Evolutionary conservation across 2,797 vertebrate genomes (phyloP).

Genomic region (Artibeus lituratus): DNA sequence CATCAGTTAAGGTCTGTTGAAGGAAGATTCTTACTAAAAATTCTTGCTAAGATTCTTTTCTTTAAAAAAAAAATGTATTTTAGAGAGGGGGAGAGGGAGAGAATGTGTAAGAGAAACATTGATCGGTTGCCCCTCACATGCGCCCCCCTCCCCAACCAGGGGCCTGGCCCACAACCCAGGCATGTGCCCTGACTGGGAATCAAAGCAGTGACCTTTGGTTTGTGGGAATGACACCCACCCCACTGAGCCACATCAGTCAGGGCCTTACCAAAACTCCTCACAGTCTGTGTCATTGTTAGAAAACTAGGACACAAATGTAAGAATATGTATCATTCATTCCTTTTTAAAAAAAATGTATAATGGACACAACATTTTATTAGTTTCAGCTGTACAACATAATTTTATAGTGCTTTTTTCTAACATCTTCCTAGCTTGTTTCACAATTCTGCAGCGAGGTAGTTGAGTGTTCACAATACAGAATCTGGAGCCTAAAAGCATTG

Average conservation of each 20-base stretch:
- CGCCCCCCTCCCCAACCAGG: background rate
- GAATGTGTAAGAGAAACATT: background rate
- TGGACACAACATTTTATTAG: background rate
- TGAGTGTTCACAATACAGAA: background rate
- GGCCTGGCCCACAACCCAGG: background rate
- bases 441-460: background rate
- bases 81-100: background rate
- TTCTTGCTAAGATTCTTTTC: slow-evolving; percentile 4
- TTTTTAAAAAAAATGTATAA: background rate
- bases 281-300: background rate
- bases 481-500: background rate
- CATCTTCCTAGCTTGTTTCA: background rate
- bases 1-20: background rate
- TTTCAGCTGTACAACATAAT: background rate
- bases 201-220: background rate
- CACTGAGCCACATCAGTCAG: background rate
- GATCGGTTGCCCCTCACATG: background rate
- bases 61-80: background rate
- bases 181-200: background rate
- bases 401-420: background rate
- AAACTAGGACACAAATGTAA: background rate
- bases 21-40: background rate
- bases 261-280: background rate
- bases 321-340: background rate
- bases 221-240: background rate